Percentiles rank a stretch among this genome's conserved stretches.
Evolutionary conservation across 1,140 invertebrate genomes (phyloP).

Genomic region (Tigriopus japonicus): DNA sequence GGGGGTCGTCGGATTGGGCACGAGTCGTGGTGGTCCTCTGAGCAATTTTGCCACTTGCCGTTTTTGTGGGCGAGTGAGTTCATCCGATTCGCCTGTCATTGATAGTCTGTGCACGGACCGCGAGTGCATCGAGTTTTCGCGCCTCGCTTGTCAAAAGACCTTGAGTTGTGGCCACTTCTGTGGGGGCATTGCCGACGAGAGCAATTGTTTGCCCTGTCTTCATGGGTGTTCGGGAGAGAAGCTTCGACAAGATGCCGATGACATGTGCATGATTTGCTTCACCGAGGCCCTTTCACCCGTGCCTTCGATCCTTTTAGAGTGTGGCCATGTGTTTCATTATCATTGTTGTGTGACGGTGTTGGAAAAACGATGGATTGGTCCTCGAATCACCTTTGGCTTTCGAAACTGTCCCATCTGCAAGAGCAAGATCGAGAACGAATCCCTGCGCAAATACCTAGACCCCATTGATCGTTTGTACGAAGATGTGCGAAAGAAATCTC

Average conservation of each 20-base stretch:
- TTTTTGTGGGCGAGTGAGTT: constrained; percentile 69
- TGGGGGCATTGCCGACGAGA: constrained; percentile 66
- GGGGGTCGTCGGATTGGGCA: constrained; percentile 22
- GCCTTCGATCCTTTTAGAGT: constrained; percentile 79
- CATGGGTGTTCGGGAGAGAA: constrained; percentile 32
- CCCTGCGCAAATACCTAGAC: constrained; percentile 50
- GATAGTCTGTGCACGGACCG: constrained; percentile 81
- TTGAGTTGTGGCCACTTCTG: constrained; percentile 77
- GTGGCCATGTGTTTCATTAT: constrained; percentile 88
- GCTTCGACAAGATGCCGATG: constrained; percentile 75
- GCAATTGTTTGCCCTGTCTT: constrained; percentile 66
- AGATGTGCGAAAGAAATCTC: constrained; percentile 77
- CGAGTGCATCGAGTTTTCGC: constrained; percentile 74
- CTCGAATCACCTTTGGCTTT: constrained; percentile 88
- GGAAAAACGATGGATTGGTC: constrained; percentile 73
- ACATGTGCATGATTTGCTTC: constrained; percentile 99
- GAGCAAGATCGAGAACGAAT: constrained; percentile 64
- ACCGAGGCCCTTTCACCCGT: constrained; percentile 83
- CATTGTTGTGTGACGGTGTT: constrained; percentile 76
- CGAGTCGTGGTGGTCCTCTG: constrained; percentile 5
- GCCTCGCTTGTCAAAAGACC: constrained; percentile 60
- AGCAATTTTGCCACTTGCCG: constrained; percentile 41
- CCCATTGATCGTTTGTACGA: constrained; percentile 63
- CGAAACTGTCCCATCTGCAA: constrained; percentile 93
- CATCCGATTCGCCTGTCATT: constrained; percentile 62